A percentile compares a stretch with the other conserved stretches of the same genome.
Evolutionary conservation across 2,888 invertebrate species (phyloP).

Genomic region (Vesta saturnalis): DNA sequence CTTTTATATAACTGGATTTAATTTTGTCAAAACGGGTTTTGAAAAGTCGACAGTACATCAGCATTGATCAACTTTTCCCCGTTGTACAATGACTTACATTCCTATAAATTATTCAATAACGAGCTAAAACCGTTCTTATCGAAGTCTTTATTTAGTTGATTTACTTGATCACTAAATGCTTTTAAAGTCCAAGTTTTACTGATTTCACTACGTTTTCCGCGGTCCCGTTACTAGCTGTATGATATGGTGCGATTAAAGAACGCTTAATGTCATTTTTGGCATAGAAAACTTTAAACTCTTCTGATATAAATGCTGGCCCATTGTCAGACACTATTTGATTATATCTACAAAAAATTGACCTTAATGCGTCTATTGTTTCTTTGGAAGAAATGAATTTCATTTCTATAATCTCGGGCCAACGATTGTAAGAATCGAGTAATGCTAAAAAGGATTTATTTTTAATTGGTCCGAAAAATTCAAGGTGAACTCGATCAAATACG

Average conservation of each 20-base stretch:
- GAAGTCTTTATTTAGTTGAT: not conserved
- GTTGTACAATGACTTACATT: conserved; percentile 1
- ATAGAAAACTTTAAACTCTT: not conserved
- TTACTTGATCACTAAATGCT: not conserved
- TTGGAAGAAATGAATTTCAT: conserved; percentile 37
- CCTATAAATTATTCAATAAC: not conserved
- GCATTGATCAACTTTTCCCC: not conserved
- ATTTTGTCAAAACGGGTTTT: too few species aligned
- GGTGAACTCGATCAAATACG: conserved; percentile 49
- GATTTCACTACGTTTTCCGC: not conserved
- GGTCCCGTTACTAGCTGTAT: not conserved
- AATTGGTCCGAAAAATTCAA: conserved; percentile 51
- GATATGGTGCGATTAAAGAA: not conserved
- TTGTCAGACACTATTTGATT: conserved; percentile 40
- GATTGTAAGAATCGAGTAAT: conserved; percentile 42
- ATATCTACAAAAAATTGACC: conserved; percentile 35
- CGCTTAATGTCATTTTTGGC: not conserved
- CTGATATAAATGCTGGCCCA: conserved; percentile 18
- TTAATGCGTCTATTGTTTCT: conserved; percentile 31
- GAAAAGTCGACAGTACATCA: conserved; percentile 1
- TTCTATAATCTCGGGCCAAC: conserved; percentile 43
- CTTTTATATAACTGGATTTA: conserved; percentile 6
- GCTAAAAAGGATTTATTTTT: conserved; percentile 34
- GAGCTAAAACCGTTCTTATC: not conserved
- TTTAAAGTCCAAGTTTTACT: not conserved